Evolutionary conservation across 2,888 invertebrate genomes (phyloP).

Genomic region (Saturnia japonica): DNA sequence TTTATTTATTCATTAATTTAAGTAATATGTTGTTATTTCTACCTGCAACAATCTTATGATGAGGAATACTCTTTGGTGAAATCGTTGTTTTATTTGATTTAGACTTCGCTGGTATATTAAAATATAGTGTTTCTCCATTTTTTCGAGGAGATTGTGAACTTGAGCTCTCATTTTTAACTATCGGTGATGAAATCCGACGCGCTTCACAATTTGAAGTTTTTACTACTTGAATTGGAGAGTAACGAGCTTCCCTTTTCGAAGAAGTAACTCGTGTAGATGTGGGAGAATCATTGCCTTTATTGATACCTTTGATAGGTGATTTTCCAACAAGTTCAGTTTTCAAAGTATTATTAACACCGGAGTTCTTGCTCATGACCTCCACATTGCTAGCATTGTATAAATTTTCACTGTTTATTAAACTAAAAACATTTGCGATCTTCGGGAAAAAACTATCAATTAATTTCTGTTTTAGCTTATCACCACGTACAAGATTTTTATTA

Average conservation of each 20-base stretch:
- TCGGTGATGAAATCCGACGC: constrained; percentile 42
- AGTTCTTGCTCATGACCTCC: constrained; percentile 67
- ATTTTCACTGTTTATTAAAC: constrained; percentile 34
- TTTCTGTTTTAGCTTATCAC: constrained; percentile 56
- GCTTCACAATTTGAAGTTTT: constrained; percentile 49
- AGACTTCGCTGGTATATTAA: constrained; percentile 53
- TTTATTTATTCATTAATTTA: too few species aligned
- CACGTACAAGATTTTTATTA: constrained; percentile 47
- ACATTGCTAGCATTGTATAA: constrained; percentile 40
- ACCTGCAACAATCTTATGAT: constrained; percentile 75
- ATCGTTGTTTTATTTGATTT: constrained; percentile 50
- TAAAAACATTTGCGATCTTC: constrained; percentile 44
- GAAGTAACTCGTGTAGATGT: constrained; percentile 38
- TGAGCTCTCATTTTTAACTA: constrained; percentile 36
- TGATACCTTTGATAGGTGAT: constrained; percentile 36
- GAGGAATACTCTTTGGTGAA: constrained; percentile 51
- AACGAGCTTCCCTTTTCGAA: constrained; percentile 36
- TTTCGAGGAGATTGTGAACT: constrained; percentile 55
- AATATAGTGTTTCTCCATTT: constrained; percentile 55
- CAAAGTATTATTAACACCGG: constrained; percentile 51
- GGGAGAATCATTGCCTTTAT: constrained; percentile 48
- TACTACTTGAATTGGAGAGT: constrained; percentile 44
- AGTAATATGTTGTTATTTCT: constrained; percentile 1
- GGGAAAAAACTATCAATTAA: constrained; percentile 57
- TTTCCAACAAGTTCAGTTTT: constrained; percentile 52